Evolutionary conservation across 2,113 vertebrate species (phyloP), one percentile per base, ranked within the genome.

Genomic region (Chamaea fasciata): DNA sequence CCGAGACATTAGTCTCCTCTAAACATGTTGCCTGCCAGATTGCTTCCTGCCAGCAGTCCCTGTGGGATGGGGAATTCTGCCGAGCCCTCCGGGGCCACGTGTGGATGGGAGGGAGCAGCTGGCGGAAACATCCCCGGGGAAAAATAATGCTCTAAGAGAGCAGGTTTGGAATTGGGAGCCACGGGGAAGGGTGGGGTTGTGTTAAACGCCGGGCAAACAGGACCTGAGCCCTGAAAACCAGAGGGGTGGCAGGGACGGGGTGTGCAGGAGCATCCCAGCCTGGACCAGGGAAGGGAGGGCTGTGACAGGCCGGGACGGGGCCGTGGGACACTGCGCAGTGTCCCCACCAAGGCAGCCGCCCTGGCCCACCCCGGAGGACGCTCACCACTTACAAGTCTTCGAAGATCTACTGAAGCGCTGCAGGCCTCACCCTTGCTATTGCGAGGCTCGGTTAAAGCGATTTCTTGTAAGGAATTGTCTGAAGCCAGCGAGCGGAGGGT

Each of bases 21-120:
- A 55, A 92, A 71, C 77, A 82, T 7, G 80, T 16, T 84, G 64
- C 30, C 69, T 94, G 92, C 80, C 92, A 89, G 94, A 89, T 89
- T 92, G 94, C 69, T 91, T 83, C 94, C 92, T 84, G 94, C 86
- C 89, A 68, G 92, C 80, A 49, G 0, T 60, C 83, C 86, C 94
- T 9, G 33, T 6, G 44, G 92, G 89, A 37, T 14, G n/a, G 35
- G 52, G 21, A 41, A 60, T 41, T 46, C n/a, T 70, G 65, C 59
- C 0, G 60, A 92, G 87, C 65, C 47, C 79, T 56, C 11, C 0
- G 13, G 89, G 77, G 77, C 90, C 0, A 8, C 0, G 10, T 1
- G 6, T 9, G 76, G 22, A 31, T 8, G 2, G 15, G 75, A 60
- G 41, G 65, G 74, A 94, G 90, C 90, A 91, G 90, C 92, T 79